A percentile compares a stretch with the other conserved stretches of the same genome.
Evolutionary conservation across 2,113 vertebrate genomes (phyloP).

Genomic region (Gnathonemus longibarbis): DNA sequence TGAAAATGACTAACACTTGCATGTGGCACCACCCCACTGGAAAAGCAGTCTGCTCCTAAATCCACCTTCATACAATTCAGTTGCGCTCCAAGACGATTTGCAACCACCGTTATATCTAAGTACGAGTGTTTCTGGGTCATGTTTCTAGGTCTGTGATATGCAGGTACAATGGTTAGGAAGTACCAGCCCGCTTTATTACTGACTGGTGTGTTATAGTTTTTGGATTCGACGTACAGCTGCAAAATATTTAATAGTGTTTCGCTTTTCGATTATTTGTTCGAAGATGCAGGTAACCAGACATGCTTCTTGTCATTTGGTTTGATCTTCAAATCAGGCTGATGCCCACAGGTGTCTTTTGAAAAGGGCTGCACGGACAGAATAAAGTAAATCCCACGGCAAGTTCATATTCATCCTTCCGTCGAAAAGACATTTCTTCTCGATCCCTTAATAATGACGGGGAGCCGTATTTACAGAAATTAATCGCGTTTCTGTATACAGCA

Average conservation of each 20-base stretch:
- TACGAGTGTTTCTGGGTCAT: neutral
- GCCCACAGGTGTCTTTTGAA: conserved; percentile 15
- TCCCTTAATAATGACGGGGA: neutral
- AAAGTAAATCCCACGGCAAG: neutral
- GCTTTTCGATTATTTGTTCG: neutral
- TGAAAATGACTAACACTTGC: conserved; percentile 16
- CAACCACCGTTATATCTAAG: neutral
- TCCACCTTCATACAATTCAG: conserved; percentile 14
- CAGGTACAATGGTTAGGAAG: neutral
- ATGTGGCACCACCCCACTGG: conserved; percentile 23
- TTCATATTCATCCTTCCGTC: neutral
- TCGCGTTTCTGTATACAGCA: neutral
- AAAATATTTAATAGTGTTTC: neutral
- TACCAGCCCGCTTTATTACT: neutral
- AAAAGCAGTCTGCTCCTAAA: conserved; percentile 19
- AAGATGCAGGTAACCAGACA: neutral
- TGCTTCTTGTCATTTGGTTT: neutral
- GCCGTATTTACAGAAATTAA: neutral
- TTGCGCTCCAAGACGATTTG: neutral
- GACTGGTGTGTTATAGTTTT: neutral
- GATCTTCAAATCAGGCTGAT: neutral
- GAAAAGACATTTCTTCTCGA: neutral
- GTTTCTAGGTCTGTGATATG: neutral
- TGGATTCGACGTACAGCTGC: neutral
- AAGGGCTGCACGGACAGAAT: neutral